phyloP scores from a whole-genome alignment of 2,888 invertebrate genomes.

The Balanococcus diminutus region DNA sequence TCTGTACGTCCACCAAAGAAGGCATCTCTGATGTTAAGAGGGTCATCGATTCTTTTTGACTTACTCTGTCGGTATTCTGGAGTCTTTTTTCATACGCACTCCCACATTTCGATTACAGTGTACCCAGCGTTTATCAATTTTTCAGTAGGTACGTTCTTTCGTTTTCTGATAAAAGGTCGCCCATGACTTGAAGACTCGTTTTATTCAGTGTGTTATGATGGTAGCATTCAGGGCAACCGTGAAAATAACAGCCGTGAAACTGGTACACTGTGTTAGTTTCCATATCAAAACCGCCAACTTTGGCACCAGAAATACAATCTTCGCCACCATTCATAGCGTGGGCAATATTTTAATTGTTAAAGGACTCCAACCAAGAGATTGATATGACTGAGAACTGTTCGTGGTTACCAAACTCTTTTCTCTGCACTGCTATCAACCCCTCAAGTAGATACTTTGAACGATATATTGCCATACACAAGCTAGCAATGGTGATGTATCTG shows the following conservation, averaged over 20 bases:
- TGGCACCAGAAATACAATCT: constrained; percentile 48
- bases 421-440: neutral
- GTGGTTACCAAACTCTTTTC: neutral
- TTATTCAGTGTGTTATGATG: neutral
- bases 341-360: constrained; percentile 56
- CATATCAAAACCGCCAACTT: constrained; percentile 56
- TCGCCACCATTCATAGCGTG: constrained; percentile 57
- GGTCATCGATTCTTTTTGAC: neutral
- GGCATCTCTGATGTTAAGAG: constrained; percentile 58
- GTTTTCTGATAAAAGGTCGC: constrained; percentile 54
- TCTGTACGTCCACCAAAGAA: constrained; percentile 59
- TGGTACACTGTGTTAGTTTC: constrained; percentile 55
- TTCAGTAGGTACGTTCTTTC: constrained; percentile 49
- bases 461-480: constrained; percentile 58
- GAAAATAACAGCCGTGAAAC: constrained; percentile 57
- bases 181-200: neutral
- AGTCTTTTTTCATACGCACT: constrained; percentile 52
- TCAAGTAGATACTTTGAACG: constrained; percentile 55
- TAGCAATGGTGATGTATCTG: constrained; percentile 58
- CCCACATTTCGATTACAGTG: constrained; percentile 56
- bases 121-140: constrained; percentile 43
- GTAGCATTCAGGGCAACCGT: constrained; percentile 55
- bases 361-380: constrained; percentile 55
- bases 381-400: constrained; percentile 56
- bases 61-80: neutral